Evolutionary conservation across 2,797 vertebrate genomes (phyloP), one percentile per base, ranked within the genome.

Genomic region (Gambusia yucatana): DNA sequence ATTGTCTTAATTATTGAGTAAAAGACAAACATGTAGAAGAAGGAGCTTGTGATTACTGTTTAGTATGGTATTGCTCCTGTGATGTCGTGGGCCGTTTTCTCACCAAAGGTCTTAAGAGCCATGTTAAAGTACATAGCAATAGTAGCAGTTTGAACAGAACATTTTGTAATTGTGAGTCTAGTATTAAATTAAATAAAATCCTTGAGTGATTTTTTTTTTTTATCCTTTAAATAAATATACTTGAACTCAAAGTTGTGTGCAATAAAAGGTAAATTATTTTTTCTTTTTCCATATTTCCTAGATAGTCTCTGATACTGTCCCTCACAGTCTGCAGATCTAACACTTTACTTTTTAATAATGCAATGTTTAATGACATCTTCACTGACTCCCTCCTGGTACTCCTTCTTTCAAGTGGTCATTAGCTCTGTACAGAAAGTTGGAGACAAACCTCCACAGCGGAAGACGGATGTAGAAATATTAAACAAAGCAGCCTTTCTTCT

Each of bases 311-410:
- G 17, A 20, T 22, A 65, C 17, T 65, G 36, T 67, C 33, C 11
- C 63, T 41, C 67, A 63, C 55, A 84, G 63, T 83, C 81, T 91
- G 81, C 83, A 90, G 88, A 86, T 36, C 6, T 76, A 36, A 79
- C 88, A 72, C 76, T 92, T 74, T 72, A 72, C 76, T 92, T 74
- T 76, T 90, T 82, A 93, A 93, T 90, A 91, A 92, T 90, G 79
- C 81, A 85, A 36, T 33, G 85, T 57, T 88, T 93, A 93, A 94
- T 94, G 87, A 89, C 84, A 85, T 44, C 77, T 87, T 86, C 87
- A 78, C 77, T 65, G 77, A 73, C 84, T 87, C 78, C 41, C 73
- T 82, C 77, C 25, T 85, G 52, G 77, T 44, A 74, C 72, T 84
- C 28, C 75, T 71, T 73, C 83, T 82, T 70, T 80, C 78, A 84